phyloP scores from a whole-genome alignment of 2,113 vertebrate species.

The Zingel zingel region DNA sequence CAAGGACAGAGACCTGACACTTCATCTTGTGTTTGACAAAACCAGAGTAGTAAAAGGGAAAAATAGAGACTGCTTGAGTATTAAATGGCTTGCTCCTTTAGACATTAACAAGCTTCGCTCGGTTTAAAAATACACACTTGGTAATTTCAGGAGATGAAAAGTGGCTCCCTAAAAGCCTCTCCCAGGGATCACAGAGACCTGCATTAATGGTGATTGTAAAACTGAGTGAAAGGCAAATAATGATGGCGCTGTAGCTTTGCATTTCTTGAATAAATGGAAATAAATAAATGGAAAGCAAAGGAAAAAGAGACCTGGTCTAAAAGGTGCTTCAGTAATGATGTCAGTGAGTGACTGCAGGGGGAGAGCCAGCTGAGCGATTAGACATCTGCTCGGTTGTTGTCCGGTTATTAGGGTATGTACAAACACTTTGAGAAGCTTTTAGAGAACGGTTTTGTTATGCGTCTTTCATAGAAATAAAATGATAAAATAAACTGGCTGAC shows the following conservation, averaged over 20 bases:
- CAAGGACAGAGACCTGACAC: slow-evolving; percentile 13
- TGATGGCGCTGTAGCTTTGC: slow-evolving; percentile 15
- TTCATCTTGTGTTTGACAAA: background rate
- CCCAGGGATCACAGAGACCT: slow-evolving; percentile 33
- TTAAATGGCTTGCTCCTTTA: slow-evolving; percentile 1
- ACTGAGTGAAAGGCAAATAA: slow-evolving; percentile 48
- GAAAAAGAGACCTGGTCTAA: slow-evolving; percentile 24
- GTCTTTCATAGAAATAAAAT: no score
- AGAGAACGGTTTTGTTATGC: background rate
- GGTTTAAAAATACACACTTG: slow-evolving; percentile 44
- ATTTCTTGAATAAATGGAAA: slow-evolving; percentile 49
- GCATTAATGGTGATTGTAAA: slow-evolving; percentile 58
- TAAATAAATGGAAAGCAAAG: slow-evolving; percentile 35
- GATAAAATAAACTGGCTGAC: no score
- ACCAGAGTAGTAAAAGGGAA: slow-evolving; percentile 1
- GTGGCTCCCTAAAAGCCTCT: slow-evolving; percentile 58
- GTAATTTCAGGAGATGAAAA: slow-evolving; percentile 46
- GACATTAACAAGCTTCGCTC: slow-evolving; percentile 20
- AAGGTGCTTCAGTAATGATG: slow-evolving; percentile 25
- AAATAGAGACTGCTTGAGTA: background rate
- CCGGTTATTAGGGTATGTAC: background rate
- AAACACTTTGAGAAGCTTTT: slow-evolving; percentile 26
- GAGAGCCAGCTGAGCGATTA: background rate
- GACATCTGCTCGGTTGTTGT: background rate
- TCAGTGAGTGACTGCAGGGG: background rate